Percentiles rank a stretch among this genome's conserved stretches.
These are phyloP conservation scores for Pica pica DNA, from an alignment of 2,113 vertebrate genomes.

Conservation along the genomic window DNA sequence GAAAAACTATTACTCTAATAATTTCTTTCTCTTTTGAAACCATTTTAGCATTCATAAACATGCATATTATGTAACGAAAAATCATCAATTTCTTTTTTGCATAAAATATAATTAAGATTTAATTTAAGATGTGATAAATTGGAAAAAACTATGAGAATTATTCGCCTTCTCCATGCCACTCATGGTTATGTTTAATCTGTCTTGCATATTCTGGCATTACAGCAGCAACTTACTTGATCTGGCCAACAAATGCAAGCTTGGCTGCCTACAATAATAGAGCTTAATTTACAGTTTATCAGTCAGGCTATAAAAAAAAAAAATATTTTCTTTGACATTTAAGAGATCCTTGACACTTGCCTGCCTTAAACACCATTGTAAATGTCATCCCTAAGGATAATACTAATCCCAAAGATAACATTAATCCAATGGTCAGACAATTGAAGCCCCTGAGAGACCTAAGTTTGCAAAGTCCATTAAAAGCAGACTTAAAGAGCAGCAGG, in stretches of 20 bases:
- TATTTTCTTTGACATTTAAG: not conserved
- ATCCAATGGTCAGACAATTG: not conserved
- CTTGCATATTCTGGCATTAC: not conserved
- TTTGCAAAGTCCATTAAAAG: not conserved
- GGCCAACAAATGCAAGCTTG: not conserved
- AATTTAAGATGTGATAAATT: not conserved
- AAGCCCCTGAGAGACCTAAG: not conserved
- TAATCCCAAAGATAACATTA: not conserved
- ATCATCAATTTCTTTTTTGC: rapidly evolving
- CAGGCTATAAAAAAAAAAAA: not conserved
- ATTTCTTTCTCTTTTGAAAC: not conserved
- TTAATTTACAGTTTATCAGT: not conserved
- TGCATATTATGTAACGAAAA: not conserved
- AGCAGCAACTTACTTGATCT: not conserved
- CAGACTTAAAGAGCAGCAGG: not conserved
- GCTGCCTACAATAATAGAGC: not conserved
- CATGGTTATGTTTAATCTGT: not conserved
- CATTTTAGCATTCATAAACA: not conserved
- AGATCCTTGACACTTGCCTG: not conserved
- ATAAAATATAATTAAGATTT: not conserved
- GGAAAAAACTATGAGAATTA: not conserved
- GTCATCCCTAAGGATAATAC: not conserved
- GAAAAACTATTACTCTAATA: not conserved
- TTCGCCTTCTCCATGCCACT: not conserved
- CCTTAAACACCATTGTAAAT: not conserved